These are phyloP conservation scores for Aporophyla nigra DNA, from an alignment of 2,888 invertebrate species.

Conservation along the genomic window DNA sequence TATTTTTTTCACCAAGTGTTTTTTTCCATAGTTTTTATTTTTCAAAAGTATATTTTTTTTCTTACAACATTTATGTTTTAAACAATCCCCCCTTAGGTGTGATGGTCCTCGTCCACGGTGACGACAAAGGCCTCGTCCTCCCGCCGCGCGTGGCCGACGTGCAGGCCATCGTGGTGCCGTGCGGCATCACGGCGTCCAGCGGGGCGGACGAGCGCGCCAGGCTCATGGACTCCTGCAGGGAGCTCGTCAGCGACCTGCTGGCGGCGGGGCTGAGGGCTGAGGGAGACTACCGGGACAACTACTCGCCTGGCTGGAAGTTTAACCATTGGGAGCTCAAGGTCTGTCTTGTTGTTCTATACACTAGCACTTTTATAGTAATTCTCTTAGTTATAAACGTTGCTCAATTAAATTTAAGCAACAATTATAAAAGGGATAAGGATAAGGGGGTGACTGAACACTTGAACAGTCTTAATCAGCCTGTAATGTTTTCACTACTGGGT, in stretches of 20 bases:
- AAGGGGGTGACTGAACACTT: no score
- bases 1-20: no score
- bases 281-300: conserved; percentile 97
- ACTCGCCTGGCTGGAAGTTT: conserved; percentile 99
- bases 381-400: no score
- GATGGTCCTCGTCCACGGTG: conserved; percentile 98
- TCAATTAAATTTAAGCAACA: no score
- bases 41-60: no score
- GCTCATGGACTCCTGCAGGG: conserved; percentile 93
- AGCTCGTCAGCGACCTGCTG: conserved; percentile 92
- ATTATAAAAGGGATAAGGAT: no score
- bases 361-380: no score
- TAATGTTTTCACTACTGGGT: no score
- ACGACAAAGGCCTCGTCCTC: conserved; percentile 98
- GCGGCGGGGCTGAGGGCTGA: conserved; percentile 93
- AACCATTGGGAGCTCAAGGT: conserved; percentile 99
- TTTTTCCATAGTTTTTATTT: no score
- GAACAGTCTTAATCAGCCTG: no score
- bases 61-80: no score
- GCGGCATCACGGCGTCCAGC: conserved; percentile 97
- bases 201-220: conserved; percentile 93
- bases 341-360: conserved; percentile 25
- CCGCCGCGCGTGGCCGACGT: conserved; percentile 97
- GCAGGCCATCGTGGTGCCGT: conserved; percentile 98
- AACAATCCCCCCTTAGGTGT: conserved; percentile 91